These are phyloP conservation scores for Melanostoma mellinum DNA, from an alignment of 2,888 invertebrate genomes.

Conservation along the genomic window DNA sequence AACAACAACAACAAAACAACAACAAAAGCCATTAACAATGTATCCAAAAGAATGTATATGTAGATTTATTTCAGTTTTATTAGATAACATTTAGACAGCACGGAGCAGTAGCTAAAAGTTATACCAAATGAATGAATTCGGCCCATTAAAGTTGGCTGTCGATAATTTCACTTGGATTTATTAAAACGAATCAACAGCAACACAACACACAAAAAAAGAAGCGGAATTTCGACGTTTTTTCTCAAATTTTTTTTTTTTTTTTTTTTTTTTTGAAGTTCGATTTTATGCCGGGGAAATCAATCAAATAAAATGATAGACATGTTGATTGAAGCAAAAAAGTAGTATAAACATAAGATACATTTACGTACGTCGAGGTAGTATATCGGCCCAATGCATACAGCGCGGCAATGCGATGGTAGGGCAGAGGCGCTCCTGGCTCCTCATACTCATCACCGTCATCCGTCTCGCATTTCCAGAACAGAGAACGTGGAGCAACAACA, in stretches of 20 bases:
- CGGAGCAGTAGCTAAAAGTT: constrained; percentile 37
- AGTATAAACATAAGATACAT: constrained; percentile 72
- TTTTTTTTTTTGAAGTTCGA: constrained; percentile 64
- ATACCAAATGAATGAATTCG: constrained; percentile 66
- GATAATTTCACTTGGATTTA: constrained; percentile 70
- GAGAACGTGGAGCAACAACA: constrained; percentile 66
- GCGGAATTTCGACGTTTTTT: constrained; percentile 52
- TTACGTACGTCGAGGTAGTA: constrained; percentile 32
- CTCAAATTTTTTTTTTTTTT: constrained; percentile 37
- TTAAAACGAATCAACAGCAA: constrained; percentile 36
- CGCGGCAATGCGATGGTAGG: constrained; percentile 12
- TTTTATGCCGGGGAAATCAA: constrained; percentile 75
- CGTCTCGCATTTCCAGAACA: not conserved
- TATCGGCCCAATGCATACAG: constrained; percentile 32
- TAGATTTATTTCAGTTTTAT: constrained; percentile 69
- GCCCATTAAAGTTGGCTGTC: constrained; percentile 63
- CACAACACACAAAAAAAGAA: constrained; percentile 34
- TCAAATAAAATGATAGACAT: constrained; percentile 76
- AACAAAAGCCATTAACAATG: constrained; percentile 60
- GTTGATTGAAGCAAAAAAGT: constrained; percentile 76
- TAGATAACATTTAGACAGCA: constrained; percentile 64
- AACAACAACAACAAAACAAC: constrained; percentile 25
- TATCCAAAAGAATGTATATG: constrained; percentile 53
- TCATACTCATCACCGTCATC: constrained; percentile 7
- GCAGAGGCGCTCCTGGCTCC: constrained; percentile 13